Base-by-base conservation (phyloP, 1,140 invertebrate species). In the Zaprionus vittiger region DNA sequence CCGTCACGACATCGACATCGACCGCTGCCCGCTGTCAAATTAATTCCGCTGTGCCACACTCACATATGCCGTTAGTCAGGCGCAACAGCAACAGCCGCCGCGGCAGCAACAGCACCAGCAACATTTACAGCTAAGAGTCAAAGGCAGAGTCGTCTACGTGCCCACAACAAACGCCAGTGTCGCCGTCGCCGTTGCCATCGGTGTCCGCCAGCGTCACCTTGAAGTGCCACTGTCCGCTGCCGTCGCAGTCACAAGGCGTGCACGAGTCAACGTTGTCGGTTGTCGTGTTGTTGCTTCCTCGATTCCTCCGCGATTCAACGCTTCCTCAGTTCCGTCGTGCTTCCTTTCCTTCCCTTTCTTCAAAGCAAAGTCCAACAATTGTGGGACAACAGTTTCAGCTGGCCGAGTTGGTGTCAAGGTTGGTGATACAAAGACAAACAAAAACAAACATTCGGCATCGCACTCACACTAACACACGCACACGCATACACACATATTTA, bases 191-290 rank as follows among this genome's bases (percentile, higher is more conserved):
- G 47, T 71, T 15, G 59, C 49, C 31, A 47, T 67, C 37, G 60
- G 59, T 63, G 57, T 54, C 67, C 61, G 69, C 38, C 41, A 64
- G 28, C 57, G 70, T 75, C 67, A 75, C 73, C 73, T 75, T 75
- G 73, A 75, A 71, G 67, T 75, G 73, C 67, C 73, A 74, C 72
- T 38, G 54, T 44, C 71, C 64, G 64, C 57, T 34, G 65, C 52
- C 28, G 63, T 26, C 55, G 44, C 31, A 70, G 72, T 74, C 72
- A 70, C 72, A 70, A 74, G 66, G 60, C 73, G 71, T 56, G 44
- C 65, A 66, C 71, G 37, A 74, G 66, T 68, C 65, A 22, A 37
- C 34, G 54, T 52, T 47, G 67, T 63, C 55, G 52, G 55, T 65
- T 72, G 52, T 52, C 17, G 37, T 62, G 26, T 64, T 55, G 56